Conservation (phyloP, 2,113 vertebrate species). For the Micromys minutus region DNA sequence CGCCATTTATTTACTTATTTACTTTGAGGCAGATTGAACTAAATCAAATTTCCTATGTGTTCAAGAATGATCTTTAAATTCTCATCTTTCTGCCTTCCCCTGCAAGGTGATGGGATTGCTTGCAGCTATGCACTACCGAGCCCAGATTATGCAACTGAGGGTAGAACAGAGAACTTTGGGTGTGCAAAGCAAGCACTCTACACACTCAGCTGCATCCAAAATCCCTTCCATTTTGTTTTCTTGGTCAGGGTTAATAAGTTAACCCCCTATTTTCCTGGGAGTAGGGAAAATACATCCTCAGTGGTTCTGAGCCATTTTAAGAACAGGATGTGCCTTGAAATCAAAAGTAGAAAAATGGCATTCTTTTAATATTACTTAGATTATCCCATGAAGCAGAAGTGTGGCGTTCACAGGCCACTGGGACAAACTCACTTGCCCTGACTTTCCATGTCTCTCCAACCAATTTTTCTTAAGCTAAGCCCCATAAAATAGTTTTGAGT, state of each 20-base stretch:
- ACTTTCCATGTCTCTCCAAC: neutral
- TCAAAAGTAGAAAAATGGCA: neutral
- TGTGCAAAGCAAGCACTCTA: neutral
- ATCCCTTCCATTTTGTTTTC: neutral
- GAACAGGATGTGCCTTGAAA: neutral
- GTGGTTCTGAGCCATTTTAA: neutral
- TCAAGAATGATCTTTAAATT: neutral
- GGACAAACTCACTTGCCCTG: neutral
- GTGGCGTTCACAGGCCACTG: neutral
- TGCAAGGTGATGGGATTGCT: neutral
- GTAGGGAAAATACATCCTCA: neutral
- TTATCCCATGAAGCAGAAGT: neutral
- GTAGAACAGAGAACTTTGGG: neutral
- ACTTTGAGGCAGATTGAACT: neutral
- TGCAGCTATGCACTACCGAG: fast-evolving
- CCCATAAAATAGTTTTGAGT: constrained; percentile 55
- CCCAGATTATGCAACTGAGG: neutral
- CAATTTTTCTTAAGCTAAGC: neutral
- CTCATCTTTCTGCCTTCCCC: neutral
- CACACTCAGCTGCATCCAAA: neutral
- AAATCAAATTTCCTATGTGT: too few relatives aligned
- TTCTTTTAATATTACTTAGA: neutral
- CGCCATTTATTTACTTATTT: neutral
- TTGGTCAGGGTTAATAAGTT: neutral
- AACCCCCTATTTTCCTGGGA: neutral